Evolutionary conservation across 1,140 invertebrate genomes (phyloP), one percentile per base, ranked within the genome.

Genomic region (Berghia stephanieae): DNA sequence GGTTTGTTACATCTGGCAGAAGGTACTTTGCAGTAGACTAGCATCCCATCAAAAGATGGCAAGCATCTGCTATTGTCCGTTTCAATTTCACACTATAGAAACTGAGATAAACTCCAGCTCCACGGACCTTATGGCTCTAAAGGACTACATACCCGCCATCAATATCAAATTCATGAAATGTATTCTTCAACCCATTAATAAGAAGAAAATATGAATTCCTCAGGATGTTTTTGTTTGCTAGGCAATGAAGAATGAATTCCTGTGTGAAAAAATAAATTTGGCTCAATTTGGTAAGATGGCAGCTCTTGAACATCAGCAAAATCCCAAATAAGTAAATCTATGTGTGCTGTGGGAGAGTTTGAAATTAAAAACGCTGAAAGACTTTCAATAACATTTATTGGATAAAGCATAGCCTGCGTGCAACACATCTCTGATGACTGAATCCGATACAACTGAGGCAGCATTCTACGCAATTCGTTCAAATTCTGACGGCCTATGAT

Each of bases 181-280:
- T n/a, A n/a, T n/a, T n/a, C n/a, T n/a, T n/a, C n/a, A n/a, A n/a
- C n/a, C n/a, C n/a, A n/a, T n/a, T n/a, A n/a, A n/a, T n/a, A n/a
- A n/a, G n/a, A n/a, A n/a, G n/a, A n/a, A n/a, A 57, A 38, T 36
- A 75, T 75, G 21, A 75, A 75, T 27, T 75, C 72, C 42, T 75
- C 72, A 3, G 72, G 72, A 75, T 63, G 52, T 44, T 75, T 75
- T 24, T 60, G 52, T 1, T n/a, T 34, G 21, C 5, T 2, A 27
- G 40, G 24, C 18, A 75, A 31, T 34, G 55, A 46, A 2, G 72
- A 43, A 34, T 63, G 21, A 2, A 75, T 44, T 3, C 72, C 72
- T 44, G 42, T 36, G 27, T 75, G 72, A 75, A 55, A 63, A 44
- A 75, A 75, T 42, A 75, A 44, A 44, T 27, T 75, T 13, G 72